These are phyloP conservation scores for Dendrolimus punctatus DNA, from an alignment of 1,140 invertebrate genomes.

Conservation along the genomic window DNA sequence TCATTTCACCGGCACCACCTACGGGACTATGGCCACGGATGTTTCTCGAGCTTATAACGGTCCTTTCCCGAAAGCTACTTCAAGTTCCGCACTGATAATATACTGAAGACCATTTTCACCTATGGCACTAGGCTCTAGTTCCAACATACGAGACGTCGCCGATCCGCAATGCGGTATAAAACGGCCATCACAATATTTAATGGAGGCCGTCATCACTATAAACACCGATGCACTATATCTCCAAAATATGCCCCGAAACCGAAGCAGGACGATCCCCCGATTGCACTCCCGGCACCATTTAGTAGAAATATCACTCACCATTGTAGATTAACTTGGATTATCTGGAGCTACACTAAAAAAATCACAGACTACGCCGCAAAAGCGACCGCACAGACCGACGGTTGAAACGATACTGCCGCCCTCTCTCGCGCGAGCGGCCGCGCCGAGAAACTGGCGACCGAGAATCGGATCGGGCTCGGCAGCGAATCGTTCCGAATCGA, in stretches of 20 bases:
- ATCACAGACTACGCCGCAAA: conserved; percentile 70
- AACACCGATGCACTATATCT: conserved; percentile 63
- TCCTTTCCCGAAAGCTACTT: conserved; percentile 27
- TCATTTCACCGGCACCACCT: conserved; percentile 62
- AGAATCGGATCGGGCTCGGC: conserved; percentile 53
- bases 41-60: no score
- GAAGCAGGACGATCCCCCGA: conserved; percentile 29
- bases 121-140: conserved; percentile 1
- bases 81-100: background rate
- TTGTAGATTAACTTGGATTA: conserved; percentile 74
- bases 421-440: conserved; percentile 67
- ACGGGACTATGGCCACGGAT: conserved; percentile 59
- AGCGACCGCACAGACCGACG: conserved; percentile 70
- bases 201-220: conserved; percentile 71
- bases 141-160: conserved; percentile 27
- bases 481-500: conserved; percentile 61
- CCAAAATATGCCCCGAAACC: conserved; percentile 53
- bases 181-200: conserved; percentile 71
- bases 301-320: conserved; percentile 73
- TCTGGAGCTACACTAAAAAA: conserved; percentile 71
- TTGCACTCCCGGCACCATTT: conserved; percentile 50
- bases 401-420: conserved; percentile 73
- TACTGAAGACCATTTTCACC: background rate
- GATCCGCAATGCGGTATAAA: conserved; percentile 71
- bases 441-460: conserved; percentile 60